phyloP scores from a whole-genome alignment of 1,140 invertebrate genomes.

The Glossosoma conforme region DNA sequence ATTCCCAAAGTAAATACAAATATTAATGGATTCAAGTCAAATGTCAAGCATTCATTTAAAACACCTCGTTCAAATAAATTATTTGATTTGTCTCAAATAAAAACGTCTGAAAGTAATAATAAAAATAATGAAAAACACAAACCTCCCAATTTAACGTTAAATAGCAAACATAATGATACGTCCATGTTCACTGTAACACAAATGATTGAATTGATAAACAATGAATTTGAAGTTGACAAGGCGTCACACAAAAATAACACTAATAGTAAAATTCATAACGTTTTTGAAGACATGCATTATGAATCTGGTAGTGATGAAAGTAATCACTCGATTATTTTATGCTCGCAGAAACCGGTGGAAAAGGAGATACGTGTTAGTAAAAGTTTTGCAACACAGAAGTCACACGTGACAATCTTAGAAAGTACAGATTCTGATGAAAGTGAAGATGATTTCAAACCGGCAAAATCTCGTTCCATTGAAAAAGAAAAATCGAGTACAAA shows the following conservation, averaged over 20 bases:
- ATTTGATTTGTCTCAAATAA: no score
- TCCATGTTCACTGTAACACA: slow-evolving; percentile 17
- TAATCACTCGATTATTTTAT: slow-evolving; percentile 19
- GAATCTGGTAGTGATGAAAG: slow-evolving; percentile 19
- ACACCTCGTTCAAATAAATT: no score
- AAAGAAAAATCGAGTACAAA: background rate
- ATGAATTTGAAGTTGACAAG: background rate
- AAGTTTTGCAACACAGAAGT: background rate
- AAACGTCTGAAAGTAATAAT: background rate
- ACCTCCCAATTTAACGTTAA: background rate
- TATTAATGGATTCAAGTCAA: no score
- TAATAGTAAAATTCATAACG: slow-evolving; percentile 1
- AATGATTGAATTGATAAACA: slow-evolving; percentile 20
- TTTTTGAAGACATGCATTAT: background rate
- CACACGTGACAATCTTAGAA: slow-evolving; percentile 20
- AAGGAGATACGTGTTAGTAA: slow-evolving; percentile 10
- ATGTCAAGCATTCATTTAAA: no score
- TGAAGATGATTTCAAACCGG: background rate
- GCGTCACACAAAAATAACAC: background rate
- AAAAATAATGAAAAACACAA: background rate
- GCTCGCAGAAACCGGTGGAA: slow-evolving; percentile 22
- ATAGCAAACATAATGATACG: slow-evolving; percentile 5
- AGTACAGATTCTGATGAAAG: slow-evolving; percentile 21
- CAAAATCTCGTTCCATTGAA: background rate
- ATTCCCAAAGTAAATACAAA: no score